A percentile compares a stretch with the other conserved stretches of the same genome.
phyloP scores from a whole-genome alignment of 2,113 vertebrate genomes.

The Eurystomus gularis region DNA sequence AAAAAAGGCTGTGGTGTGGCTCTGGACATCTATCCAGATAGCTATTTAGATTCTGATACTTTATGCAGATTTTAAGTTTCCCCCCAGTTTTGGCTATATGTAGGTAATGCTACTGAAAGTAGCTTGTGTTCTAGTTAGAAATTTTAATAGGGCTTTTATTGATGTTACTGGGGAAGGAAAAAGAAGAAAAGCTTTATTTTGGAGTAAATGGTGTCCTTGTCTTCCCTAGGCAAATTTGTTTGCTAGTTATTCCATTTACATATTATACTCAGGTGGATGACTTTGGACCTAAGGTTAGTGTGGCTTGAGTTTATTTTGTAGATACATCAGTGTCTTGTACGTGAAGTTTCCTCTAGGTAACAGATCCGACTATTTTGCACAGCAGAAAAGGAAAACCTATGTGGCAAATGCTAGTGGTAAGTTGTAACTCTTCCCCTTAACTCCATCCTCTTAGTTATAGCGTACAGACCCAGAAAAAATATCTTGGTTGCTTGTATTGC shows the following conservation, averaged over 20 bases:
- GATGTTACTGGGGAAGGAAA: background rate
- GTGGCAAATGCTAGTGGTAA: background rate
- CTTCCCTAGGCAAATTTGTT: background rate
- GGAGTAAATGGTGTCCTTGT: background rate
- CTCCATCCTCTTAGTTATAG: background rate
- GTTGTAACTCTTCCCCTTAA: background rate
- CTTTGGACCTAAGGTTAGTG: background rate
- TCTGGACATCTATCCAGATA: background rate
- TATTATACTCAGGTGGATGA: background rate
- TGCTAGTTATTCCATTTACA: background rate
- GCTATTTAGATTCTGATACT: background rate
- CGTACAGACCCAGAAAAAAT: background rate
- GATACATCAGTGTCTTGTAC: background rate
- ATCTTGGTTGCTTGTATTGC: background rate
- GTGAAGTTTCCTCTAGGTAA: slow-evolving; percentile 1
- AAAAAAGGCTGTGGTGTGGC: background rate
- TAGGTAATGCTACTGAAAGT: background rate
- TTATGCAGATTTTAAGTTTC: background rate
- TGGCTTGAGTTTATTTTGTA: slow-evolving; percentile 58
- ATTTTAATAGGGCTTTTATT: background rate
- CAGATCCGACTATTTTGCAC: background rate
- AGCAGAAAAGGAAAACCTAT: background rate
- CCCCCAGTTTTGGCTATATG: background rate
- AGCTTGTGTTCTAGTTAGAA: background rate
- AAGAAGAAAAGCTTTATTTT: background rate